Evolutionary conservation across 2,888 invertebrate species (phyloP).

Genomic region (Ophioninae sp.): DNA sequence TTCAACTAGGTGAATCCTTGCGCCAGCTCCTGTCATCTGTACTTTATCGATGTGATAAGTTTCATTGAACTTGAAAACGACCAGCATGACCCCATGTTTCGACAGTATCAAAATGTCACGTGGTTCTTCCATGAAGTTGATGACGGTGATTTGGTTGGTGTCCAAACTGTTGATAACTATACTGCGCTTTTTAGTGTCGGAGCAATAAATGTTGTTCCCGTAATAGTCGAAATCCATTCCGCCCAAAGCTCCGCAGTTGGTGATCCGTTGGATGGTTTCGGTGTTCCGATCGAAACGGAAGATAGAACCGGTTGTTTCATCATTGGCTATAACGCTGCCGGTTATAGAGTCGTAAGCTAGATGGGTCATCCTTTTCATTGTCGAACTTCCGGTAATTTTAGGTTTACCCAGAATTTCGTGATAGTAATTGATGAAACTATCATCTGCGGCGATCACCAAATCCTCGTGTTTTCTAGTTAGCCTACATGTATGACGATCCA

Average conservation of each 20-base stretch:
- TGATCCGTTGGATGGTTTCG: slow-evolving; percentile 71
- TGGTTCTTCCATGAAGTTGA: slow-evolving; percentile 85
- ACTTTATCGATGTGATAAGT: slow-evolving; percentile 85
- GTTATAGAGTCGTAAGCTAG: slow-evolving; percentile 85
- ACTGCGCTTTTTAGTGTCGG: slow-evolving; percentile 84
- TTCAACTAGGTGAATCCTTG: slow-evolving; percentile 79
- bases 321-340: slow-evolving; percentile 77
- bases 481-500: slow-evolving; percentile 83
- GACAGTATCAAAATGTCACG: slow-evolving; percentile 87
- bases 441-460: slow-evolving; percentile 84
- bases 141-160: slow-evolving; percentile 83
- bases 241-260: slow-evolving; percentile 82
- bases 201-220: slow-evolving; percentile 88
- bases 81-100: slow-evolving; percentile 80
- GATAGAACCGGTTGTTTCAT: slow-evolving; percentile 67
- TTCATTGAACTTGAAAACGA: slow-evolving; percentile 69
- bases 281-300: slow-evolving; percentile 66
- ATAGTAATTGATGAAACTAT: slow-evolving; percentile 84
- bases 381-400: slow-evolving; percentile 79
- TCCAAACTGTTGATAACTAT: slow-evolving; percentile 86
- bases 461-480: slow-evolving; percentile 81
- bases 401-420: slow-evolving; percentile 87
- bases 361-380: slow-evolving; percentile 84
- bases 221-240: slow-evolving; percentile 87
- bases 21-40: slow-evolving; percentile 85